Percentiles rank a stretch among this genome's conserved stretches.
Conservation (phyloP, 2,113 vertebrate genomes). For the Castor canadensis region DNA sequence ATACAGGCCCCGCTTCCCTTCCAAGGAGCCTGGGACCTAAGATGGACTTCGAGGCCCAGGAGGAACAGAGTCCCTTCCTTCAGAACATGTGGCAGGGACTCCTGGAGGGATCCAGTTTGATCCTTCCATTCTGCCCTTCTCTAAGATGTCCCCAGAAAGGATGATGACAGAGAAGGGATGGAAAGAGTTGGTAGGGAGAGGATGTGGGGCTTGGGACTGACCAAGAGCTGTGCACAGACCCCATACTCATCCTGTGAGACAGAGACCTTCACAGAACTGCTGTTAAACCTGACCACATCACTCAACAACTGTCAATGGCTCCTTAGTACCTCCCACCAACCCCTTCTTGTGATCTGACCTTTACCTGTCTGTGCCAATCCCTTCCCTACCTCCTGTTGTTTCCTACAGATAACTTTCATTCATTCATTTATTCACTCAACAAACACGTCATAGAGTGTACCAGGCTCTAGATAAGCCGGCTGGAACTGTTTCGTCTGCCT, state of each 20-base stretch:
- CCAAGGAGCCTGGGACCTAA: not conserved
- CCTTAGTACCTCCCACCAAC: not conserved
- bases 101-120: not conserved
- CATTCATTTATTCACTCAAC: not conserved
- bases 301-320: not conserved
- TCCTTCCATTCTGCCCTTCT: not conserved
- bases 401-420: not conserved
- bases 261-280: not conserved
- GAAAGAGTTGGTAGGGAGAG: fast-evolving
- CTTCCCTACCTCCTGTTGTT: not conserved
- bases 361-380: not conserved
- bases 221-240: not conserved
- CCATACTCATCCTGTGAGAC: not conserved
- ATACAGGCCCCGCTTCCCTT: not conserved
- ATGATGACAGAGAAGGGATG: fast-evolving
- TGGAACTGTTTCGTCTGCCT: fast-evolving
- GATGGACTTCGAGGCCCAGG: not conserved
- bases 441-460: not conserved
- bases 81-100: not conserved
- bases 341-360: not conserved
- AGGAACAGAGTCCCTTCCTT: not conserved
- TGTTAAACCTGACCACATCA: fast-evolving
- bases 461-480: not conserved
- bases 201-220: no score
- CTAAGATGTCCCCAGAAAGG: not conserved